Base-by-base conservation (phyloP, 2,797 vertebrate species). In the Carcharodon carcharias region DNA sequence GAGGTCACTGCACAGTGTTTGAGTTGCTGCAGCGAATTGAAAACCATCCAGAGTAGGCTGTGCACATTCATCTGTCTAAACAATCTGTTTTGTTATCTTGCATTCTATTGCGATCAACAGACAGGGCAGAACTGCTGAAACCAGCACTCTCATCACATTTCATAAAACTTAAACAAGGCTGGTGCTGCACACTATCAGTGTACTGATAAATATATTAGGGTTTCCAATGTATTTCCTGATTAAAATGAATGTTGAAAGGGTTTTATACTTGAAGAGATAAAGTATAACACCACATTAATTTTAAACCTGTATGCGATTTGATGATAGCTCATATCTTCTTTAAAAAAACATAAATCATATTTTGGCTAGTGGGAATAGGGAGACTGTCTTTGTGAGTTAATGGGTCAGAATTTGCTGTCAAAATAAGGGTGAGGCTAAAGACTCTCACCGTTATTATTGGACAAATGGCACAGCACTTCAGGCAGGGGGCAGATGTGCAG, bases 91-190 rank as follows among this genome's bases (percentile, higher is more conserved):
- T 67, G 40, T 71, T 50, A 69, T 71, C n/a, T 69, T 95, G 40
- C n/a, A 26, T 50, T 69, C 9, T 28, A 12, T 28, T 95, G 18
- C 63, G 21, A 69, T 95, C 14, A 95, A 71, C 40, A 50, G 65
- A 69, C 93, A 95, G 93, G 63, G 63, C 65, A 95, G 93, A 67
- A 95, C 93, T 50, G 40, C 63, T 95, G 63, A 95, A 95, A 69
- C 65, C 93, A 95, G 93, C 40, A 95, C 35, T 23, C 93, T 95
- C 45, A 92, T 91, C 88, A 95, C 63, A 94, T 94, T 94, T 65
- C 91, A 94, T 95, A 69, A 95, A 69, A 71, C 9, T 50, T 67
- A 94, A 65, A 31, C 82, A 63, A 54, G n/a, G 65, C 63, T 69
- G 65, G 93, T 95, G n/a, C 61, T 69, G 28, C 63, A 95, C 45